Conservation (phyloP, 2,113 vertebrate genomes). For the Athene cunicularia region DNA sequence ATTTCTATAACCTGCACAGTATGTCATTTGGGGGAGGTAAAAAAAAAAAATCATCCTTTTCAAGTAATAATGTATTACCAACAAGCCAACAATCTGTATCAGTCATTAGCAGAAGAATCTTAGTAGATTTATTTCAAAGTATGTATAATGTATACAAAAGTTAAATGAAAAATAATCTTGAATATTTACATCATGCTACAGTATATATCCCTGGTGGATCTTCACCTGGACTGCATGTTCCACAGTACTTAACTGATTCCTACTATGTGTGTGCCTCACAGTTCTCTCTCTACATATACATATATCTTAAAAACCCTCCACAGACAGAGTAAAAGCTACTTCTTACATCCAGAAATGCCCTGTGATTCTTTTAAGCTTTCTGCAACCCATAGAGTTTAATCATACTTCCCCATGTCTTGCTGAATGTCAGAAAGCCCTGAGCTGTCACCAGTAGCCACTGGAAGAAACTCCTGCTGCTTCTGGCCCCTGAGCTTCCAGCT, state of each 20-base stretch:
- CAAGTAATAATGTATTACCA: not conserved
- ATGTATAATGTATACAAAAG: not conserved
- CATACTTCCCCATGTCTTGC: fast-evolving
- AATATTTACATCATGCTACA: not conserved
- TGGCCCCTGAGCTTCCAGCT: not conserved
- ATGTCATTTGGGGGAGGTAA: not conserved
- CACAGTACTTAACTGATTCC: not conserved
- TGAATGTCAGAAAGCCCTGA: not conserved
- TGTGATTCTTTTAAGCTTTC: not conserved
- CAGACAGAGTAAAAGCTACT: not conserved
- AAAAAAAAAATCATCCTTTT: not conserved
- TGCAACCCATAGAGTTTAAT: not conserved
- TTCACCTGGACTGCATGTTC: not conserved
- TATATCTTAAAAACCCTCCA: not conserved
- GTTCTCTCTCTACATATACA: not conserved
- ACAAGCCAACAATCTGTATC: not conserved
- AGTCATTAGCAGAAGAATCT: not conserved
- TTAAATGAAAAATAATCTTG: not conserved
- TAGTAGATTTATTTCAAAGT: not conserved
- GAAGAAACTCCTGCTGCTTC: not conserved
- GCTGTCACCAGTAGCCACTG: not conserved
- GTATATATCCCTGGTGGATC: not conserved
- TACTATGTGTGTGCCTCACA: not conserved
- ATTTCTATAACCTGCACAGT: not conserved
- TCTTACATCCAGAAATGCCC: not conserved